phyloP scores from a whole-genome alignment of 2,113 vertebrate genomes.

The Proterorhinus semilunaris region DNA sequence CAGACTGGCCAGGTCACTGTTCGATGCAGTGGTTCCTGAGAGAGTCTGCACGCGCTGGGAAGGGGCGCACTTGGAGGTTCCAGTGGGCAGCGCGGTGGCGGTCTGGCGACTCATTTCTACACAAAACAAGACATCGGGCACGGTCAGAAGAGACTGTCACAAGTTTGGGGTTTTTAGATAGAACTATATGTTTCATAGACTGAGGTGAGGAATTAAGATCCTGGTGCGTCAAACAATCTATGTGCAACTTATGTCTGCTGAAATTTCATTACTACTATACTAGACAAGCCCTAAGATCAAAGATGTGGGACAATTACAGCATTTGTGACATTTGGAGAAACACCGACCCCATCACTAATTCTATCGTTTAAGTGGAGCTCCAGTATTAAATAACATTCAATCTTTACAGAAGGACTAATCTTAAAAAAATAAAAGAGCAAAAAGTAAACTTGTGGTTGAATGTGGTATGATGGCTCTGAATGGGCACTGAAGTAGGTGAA shows the following conservation, averaged over 20 bases:
- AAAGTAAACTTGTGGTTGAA: conserved; percentile 40
- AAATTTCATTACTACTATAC: too few species aligned
- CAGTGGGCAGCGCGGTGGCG: conserved; percentile 94
- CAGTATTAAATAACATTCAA: too few species aligned
- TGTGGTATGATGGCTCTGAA: conserved; percentile 22
- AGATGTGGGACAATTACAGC: too few species aligned
- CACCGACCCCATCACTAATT: too few species aligned
- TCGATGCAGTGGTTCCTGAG: conserved; percentile 97
- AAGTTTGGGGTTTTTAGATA: background rate
- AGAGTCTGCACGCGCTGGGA: conserved; percentile 95
- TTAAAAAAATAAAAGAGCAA: background rate
- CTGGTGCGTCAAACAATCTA: background rate
- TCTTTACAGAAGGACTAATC: background rate
- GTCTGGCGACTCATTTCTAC: conserved; percentile 99
- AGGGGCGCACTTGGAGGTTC: conserved; percentile 97
- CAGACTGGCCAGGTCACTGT: conserved; percentile 98
- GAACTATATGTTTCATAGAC: background rate
- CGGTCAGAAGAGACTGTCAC: background rate
- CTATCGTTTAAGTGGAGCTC: too few species aligned
- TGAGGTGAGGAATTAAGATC: background rate
- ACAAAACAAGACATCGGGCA: background rate
- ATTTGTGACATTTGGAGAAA: too few species aligned
- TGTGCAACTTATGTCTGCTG: too few species aligned
- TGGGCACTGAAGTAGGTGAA: conserved; percentile 6
- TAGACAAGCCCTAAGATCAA: too few species aligned